These are phyloP conservation scores for Cairina moschata DNA, from an alignment of 2,113 vertebrate genomes.

Conservation along the genomic window DNA sequence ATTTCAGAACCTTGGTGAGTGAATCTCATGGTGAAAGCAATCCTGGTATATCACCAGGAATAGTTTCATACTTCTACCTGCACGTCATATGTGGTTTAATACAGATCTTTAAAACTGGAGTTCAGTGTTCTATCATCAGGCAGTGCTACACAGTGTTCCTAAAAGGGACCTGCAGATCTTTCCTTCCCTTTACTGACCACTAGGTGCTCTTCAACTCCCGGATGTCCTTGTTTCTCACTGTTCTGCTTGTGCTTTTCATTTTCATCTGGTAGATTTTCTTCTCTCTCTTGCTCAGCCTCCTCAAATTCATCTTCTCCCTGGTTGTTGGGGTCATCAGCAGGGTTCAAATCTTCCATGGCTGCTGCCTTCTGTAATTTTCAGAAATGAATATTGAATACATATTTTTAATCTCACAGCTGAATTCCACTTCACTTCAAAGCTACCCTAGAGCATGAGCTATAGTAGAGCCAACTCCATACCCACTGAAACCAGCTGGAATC, in stretches of 20 bases:
- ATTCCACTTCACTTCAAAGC: not conserved
- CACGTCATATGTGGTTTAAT: not conserved
- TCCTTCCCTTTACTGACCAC: constrained; percentile 80
- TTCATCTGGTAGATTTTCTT: constrained; percentile 78
- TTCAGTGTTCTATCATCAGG: not conserved
- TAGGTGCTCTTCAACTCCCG: constrained; percentile 86
- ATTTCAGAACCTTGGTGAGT: not conserved
- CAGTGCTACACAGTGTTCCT: not conserved
- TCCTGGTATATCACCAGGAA: not conserved
- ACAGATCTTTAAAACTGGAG: not conserved
- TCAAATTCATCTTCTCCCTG: constrained; percentile 99
- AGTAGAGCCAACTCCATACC: not conserved
- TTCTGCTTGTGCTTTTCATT: constrained; percentile 75
- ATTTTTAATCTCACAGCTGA: not conserved
- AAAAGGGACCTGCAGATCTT: not conserved
- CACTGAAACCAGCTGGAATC: not conserved
- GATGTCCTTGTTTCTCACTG: constrained; percentile 66
- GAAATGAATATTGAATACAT: not conserved
- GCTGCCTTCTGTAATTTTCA: constrained; percentile 76
- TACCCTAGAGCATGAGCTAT: not conserved
- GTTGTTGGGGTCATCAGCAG: constrained; percentile 96
- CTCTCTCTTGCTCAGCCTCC: constrained; percentile 89
- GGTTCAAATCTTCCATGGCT: constrained; percentile 85
- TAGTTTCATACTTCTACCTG: not conserved
- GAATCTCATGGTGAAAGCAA: not conserved